phyloP scores from a whole-genome alignment of 2,113 vertebrate genomes.

The Orientallactaga bullata region DNA sequence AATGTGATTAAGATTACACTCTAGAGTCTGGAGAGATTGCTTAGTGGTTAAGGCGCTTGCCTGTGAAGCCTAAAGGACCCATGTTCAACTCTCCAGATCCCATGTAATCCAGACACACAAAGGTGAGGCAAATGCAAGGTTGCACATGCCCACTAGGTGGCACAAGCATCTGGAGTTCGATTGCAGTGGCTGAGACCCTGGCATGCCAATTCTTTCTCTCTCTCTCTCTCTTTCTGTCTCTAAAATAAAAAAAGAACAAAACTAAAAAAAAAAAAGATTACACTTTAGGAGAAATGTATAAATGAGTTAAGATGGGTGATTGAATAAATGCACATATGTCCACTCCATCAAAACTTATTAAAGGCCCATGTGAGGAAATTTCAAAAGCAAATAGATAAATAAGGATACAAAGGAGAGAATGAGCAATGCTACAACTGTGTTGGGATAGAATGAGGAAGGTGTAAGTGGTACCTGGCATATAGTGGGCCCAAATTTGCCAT shows the following conservation, averaged over 20 bases:
- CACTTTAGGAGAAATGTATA: slow-evolving; percentile 19
- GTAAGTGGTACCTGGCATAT: neutral
- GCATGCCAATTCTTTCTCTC: neutral
- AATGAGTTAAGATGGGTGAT: neutral
- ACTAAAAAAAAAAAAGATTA: slow-evolving; percentile 2
- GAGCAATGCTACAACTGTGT: neutral
- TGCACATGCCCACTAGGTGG: too few relatives aligned
- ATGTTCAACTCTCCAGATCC: too few relatives aligned
- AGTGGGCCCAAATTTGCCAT: neutral
- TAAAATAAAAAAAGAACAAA: slow-evolving; percentile 28
- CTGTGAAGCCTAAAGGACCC: too few relatives aligned
- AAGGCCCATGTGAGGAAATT: neutral
- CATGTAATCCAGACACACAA: too few relatives aligned
- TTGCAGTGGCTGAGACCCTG: too few relatives aligned
- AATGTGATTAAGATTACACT: too few relatives aligned
- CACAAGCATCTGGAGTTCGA: too few relatives aligned
- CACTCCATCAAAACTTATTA: neutral
- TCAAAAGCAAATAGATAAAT: neutral
- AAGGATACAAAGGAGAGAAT: neutral
- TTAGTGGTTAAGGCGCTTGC: too few relatives aligned
- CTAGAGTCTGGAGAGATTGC: too few relatives aligned
- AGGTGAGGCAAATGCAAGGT: too few relatives aligned
- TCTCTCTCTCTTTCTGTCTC: neutral
- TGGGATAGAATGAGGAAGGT: neutral
- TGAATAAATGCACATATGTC: neutral